Evolutionary conservation across 2,797 vertebrate genomes (phyloP), one percentile per base, ranked within the genome.

Genomic region (Alauda arvensis): DNA sequence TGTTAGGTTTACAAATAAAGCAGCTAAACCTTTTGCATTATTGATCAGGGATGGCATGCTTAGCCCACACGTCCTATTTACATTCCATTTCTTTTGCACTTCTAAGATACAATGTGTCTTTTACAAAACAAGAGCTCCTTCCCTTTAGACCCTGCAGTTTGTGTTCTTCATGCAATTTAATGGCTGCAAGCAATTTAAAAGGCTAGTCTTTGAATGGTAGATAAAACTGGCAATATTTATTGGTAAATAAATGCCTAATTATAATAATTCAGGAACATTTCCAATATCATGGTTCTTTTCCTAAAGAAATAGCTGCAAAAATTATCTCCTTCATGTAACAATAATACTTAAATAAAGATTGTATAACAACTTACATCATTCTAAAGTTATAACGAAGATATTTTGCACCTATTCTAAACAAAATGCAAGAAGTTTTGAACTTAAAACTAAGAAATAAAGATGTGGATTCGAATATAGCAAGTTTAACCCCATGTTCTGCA

Each of bases 261-360:
- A 90, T 90, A 77, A 92, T 94, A 93, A 94, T 91, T 94, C 85
- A 92, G 92, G 86, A 94, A 88, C 37, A 67, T 85, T 93, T 95
- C 90, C 91, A 94, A 90, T 90, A 88, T 52, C 18, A 17, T 61
- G 51, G 34, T 0, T 62, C n/a, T 86, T 85, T 85, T 77, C 12
- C 63, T 74, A 91, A 83, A 90, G 51, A 88, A 85, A 65, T 67
- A 59, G 43, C 84, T 77, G 19, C 49, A 57, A 91, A 90, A 90
- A 70, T 39, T 19, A 63, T 81, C 33, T 71, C 49, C 23, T 85
- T 85, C 60, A 43, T 88, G 46, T 33, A 89, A 20, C 23, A 92
- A 80, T 51, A 52, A 18, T 56, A 59, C 21, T 72, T 91, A 62
- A 67, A 63, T 43, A 57, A 77, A 83, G 52, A 25, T 19, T 21